phyloP scores from a whole-genome alignment of 2,888 invertebrate genomes.

The Mamestra brassicae region DNA sequence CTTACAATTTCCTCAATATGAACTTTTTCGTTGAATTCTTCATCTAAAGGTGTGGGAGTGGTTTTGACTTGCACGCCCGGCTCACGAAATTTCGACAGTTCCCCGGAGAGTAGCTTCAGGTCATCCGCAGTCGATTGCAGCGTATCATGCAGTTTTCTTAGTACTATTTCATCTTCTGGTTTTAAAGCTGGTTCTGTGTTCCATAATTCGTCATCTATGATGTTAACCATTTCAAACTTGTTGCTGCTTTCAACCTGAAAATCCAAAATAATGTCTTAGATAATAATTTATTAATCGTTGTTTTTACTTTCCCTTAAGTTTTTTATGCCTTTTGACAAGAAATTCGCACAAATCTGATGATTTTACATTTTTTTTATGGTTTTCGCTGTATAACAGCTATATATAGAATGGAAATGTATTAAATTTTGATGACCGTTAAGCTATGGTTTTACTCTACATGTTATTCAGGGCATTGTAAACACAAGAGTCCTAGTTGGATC shows the following conservation, averaged over 20 bases:
- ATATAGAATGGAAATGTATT: no score
- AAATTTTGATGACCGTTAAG: not conserved
- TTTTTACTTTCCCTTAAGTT: not conserved
- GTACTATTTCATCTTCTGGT: slow-evolving; percentile 87
- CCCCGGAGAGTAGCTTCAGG: slow-evolving; percentile 85
- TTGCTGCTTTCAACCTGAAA: slow-evolving; percentile 87
- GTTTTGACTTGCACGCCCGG: slow-evolving; percentile 80
- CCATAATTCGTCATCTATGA: slow-evolving; percentile 87
- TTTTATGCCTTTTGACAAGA: not conserved
- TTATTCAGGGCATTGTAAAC: slow-evolving; percentile 4
- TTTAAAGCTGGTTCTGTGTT: slow-evolving; percentile 83
- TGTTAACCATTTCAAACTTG: slow-evolving; percentile 85
- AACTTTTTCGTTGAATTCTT: slow-evolving; percentile 87
- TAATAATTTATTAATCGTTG: not conserved
- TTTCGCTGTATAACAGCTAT: not conserved
- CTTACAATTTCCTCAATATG: slow-evolving; percentile 88
- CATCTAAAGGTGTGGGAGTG: slow-evolving; percentile 84
- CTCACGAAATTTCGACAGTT: slow-evolving; percentile 81
- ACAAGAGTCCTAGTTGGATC: slow-evolving; percentile 8
- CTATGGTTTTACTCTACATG: not conserved
- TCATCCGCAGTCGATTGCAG: slow-evolving; percentile 88
- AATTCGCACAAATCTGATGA: not conserved
- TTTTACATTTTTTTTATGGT: not conserved
- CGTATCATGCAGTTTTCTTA: slow-evolving; percentile 87
- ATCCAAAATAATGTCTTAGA: not conserved